Evolutionary conservation across 2,797 vertebrate genomes (phyloP).

Genomic region (Eulemur rubriventer): DNA sequence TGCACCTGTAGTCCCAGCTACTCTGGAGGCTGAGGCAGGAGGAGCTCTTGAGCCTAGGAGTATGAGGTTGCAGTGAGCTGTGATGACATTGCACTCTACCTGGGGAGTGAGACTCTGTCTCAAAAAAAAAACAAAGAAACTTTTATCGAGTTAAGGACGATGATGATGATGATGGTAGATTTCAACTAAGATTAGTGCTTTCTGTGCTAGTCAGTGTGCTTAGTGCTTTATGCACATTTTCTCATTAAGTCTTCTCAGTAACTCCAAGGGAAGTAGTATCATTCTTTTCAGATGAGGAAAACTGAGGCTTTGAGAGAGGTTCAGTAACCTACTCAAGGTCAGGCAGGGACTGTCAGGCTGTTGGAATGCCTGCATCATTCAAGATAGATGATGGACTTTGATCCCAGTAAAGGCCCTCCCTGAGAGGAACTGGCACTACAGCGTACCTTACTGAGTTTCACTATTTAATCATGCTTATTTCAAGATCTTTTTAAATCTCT

Average conservation of each 20-base stretch:
- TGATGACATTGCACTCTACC: neutral
- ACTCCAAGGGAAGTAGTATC: neutral
- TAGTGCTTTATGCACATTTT: neutral
- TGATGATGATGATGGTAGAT: neutral
- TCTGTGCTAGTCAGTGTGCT: neutral
- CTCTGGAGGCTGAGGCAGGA: neutral
- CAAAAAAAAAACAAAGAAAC: neutral
- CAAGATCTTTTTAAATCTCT: neutral
- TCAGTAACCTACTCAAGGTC: neutral
- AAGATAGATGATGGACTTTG: neutral
- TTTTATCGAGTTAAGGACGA: neutral
- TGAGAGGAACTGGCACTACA: neutral
- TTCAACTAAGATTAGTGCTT: neutral
- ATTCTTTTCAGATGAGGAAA: constrained; percentile 32
- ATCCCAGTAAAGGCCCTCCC: neutral
- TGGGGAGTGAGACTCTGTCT: neutral
- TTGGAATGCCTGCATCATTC: neutral
- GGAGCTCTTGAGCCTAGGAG: neutral
- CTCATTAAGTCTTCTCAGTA: neutral
- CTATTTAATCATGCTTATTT: neutral
- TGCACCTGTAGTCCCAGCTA: neutral
- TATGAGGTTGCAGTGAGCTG: neutral
- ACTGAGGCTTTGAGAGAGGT: neutral
- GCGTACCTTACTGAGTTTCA: neutral
- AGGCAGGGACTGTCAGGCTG: neutral